Evolutionary conservation across 2,113 vertebrate genomes (phyloP).

Genomic region (Lepisosteus oculatus): DNA sequence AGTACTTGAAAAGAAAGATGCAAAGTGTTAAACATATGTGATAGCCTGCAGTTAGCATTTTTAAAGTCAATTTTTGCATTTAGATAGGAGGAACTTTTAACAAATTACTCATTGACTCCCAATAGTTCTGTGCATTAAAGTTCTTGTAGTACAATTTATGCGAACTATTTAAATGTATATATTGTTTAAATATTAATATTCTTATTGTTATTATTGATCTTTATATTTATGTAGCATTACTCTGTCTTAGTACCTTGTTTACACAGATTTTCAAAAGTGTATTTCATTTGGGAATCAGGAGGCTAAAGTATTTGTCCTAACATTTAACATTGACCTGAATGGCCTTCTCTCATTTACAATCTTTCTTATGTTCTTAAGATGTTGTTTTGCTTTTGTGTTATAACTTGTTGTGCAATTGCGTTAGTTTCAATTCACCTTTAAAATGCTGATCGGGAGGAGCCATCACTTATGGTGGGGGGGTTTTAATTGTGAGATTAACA

Average conservation of each 20-base stretch:
- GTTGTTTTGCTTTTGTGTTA: background rate
- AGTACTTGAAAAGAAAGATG: slow-evolving; percentile 11
- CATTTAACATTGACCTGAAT: slow-evolving; percentile 14
- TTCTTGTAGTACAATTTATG: slow-evolving; percentile 12
- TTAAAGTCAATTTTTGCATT: too few species aligned
- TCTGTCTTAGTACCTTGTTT: slow-evolving; percentile 48
- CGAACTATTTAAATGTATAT: slow-evolving; percentile 26
- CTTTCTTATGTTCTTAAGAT: background rate
- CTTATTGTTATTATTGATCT: slow-evolving; percentile 34
- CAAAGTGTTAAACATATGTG: background rate
- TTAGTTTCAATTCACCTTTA: slow-evolving; percentile 33
- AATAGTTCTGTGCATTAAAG: slow-evolving; percentile 12
- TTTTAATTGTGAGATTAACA: slow-evolving; percentile 30
- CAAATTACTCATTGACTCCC: slow-evolving; percentile 10
- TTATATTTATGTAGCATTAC: slow-evolving; percentile 39
- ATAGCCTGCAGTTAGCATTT: too few species aligned
- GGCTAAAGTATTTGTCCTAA: slow-evolving; percentile 37
- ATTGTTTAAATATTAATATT: slow-evolving; percentile 38
- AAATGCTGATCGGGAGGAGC: slow-evolving; percentile 35
- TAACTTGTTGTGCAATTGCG: slow-evolving; percentile 28
- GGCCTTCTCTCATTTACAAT: too few species aligned
- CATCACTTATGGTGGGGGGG: slow-evolving; percentile 9
- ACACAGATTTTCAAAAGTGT: slow-evolving; percentile 43
- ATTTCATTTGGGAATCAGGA: slow-evolving; percentile 53
- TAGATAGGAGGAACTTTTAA: background rate